phyloP scores from a whole-genome alignment of 2,113 vertebrate genomes.

The Lampris megalopsis region DNA sequence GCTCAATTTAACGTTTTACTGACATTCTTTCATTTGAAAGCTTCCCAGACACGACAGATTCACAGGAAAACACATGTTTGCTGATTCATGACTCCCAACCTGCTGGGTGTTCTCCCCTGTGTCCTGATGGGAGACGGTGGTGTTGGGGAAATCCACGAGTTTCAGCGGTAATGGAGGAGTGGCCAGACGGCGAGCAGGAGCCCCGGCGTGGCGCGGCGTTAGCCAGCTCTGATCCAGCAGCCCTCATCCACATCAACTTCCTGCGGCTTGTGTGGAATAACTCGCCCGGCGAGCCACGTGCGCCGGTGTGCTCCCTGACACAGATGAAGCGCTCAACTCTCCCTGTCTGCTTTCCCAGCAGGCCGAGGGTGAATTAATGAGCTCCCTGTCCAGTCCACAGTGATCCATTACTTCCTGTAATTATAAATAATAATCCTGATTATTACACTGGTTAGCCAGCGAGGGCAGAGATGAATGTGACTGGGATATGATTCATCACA shows the following conservation, averaged over 20 bases:
- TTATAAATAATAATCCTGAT: constrained; percentile 99
- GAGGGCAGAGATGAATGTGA: constrained; percentile 95
- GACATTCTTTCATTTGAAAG: too few species aligned
- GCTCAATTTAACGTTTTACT: too few species aligned
- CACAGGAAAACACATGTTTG: too few species aligned
- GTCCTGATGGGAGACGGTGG: too few species aligned
- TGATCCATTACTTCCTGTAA: constrained; percentile 99
- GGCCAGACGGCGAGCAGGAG: constrained; percentile 24
- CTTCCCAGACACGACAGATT: too few species aligned
- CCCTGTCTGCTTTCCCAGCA: constrained; percentile 88
- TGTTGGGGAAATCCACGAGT: not conserved
- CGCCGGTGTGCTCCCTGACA: constrained; percentile 84
- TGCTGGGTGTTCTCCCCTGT: too few species aligned
- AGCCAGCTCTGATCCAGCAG: constrained; percentile 68
- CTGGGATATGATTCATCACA: constrained; percentile 92
- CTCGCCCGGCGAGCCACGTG: constrained; percentile 12
- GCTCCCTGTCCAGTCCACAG: constrained; percentile 92
- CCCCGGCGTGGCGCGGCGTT: constrained; percentile 15
- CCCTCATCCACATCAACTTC: constrained; percentile 68
- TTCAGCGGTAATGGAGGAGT: not conserved
- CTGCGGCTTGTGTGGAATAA: constrained; percentile 63
- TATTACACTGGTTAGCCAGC: constrained; percentile 98
- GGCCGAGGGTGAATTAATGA: constrained; percentile 97
- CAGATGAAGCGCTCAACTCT: constrained; percentile 91
- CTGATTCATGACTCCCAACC: too few species aligned